Percentiles rank a stretch among this genome's conserved stretches.
phyloP scores from a whole-genome alignment of 1,140 invertebrate genomes.

The Hyles vespertilio region DNA sequence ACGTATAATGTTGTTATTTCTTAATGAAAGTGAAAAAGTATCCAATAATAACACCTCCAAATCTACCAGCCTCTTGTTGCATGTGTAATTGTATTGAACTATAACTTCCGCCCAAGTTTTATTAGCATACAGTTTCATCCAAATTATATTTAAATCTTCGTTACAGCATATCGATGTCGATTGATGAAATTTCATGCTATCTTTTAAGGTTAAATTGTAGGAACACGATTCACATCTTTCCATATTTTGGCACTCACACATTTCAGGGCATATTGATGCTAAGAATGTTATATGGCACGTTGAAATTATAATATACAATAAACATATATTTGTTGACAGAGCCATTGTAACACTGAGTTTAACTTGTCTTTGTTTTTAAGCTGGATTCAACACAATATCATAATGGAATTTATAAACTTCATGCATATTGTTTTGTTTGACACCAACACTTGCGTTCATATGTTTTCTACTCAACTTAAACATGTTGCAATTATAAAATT shows the following conservation, averaged over 20 bases:
- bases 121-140: slow-evolving; percentile 37
- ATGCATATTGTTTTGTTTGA: slow-evolving; percentile 36
- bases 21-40: slow-evolving; percentile 50
- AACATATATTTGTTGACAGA: slow-evolving; percentile 47
- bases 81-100: slow-evolving; percentile 39
- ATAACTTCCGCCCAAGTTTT: slow-evolving; percentile 49
- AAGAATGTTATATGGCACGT: slow-evolving; percentile 45
- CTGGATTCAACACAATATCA: slow-evolving; percentile 55
- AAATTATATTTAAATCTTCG: slow-evolving; percentile 27
- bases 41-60: slow-evolving; percentile 50
- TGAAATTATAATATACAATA: slow-evolving; percentile 52
- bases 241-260: slow-evolving; percentile 38
- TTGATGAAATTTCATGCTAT: slow-evolving; percentile 35
- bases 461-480: slow-evolving; percentile 29
- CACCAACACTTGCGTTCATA: slow-evolving; percentile 29
- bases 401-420: slow-evolving; percentile 35
- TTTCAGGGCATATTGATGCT: slow-evolving; percentile 43
- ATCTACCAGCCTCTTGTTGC: slow-evolving; percentile 44
- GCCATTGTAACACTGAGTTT: slow-evolving; percentile 44
- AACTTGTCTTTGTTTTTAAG: slow-evolving; percentile 34
- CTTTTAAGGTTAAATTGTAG: slow-evolving; percentile 52
- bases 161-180: slow-evolving; percentile 43
- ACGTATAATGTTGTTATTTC: slow-evolving; percentile 58
- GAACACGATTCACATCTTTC: slow-evolving; percentile 43
- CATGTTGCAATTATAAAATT: slow-evolving; percentile 49